Evolutionary conservation across 2,113 vertebrate genomes (phyloP), one percentile per base, ranked within the genome.

Genomic region (Entelurus aequoreus): DNA sequence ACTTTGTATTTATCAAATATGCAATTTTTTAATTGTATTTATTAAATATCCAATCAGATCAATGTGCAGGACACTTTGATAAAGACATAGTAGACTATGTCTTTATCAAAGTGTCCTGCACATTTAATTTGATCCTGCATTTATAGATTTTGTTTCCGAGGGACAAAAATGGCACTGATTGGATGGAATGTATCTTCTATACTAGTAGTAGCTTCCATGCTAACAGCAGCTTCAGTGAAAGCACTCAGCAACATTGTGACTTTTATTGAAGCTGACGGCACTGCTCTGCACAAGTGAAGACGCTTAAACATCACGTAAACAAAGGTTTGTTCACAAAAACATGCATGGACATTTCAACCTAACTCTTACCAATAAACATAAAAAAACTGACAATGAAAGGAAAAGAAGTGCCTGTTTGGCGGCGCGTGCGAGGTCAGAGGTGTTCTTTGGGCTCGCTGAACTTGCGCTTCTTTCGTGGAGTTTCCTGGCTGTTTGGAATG

Each of bases 391-490:
- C 9, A 46, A 46, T 5, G 1, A 42, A 61, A 44, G 36, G 0
- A 6, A 46, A 28, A 54, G 10, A 7, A 6, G 49, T 48, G 40
- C 15, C 7, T 19, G 47, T 10, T 63, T 58, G 47, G 19, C 19
- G 19, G 19, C 1, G 19, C 19, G 19, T 19, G 19, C 19, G 19
- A 19, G 19, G 40, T 90, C 68, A 94, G 50, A 83, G 84, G 47
- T 1, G 69, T 3, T 94, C 87, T 75, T 92, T 92, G 10, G 95
- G 94, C 54, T 96, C 93, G 37, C 95, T 98, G 70, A 94, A 91
- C 75, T 93, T 96, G 65, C 92, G 92, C 76, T 85, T 93, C 60
- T 95, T 97, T 38, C 15, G 21, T 4, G 77, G 71, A 1, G 72
- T 78, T 0, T 93, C 94, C 87, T 96, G 94, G 74, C 92, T 95